Conservation (phyloP, 1,140 invertebrate species). For the Paraescarpia echinospica region DNA sequence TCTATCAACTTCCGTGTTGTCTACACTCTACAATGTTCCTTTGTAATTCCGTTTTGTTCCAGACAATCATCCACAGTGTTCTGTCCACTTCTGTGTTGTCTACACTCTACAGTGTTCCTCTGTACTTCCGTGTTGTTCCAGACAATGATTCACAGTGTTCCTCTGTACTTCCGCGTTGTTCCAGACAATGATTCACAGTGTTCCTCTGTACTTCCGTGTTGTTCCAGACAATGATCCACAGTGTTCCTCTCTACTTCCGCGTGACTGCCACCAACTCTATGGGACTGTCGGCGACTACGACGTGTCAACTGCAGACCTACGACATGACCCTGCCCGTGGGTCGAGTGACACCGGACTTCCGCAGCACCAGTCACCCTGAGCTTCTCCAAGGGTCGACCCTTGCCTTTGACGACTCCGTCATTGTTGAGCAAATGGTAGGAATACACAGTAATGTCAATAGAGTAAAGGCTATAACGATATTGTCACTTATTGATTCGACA, state of each 20-base stretch:
- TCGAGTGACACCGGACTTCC: conserved; percentile 34
- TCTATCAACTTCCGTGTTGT: not conserved
- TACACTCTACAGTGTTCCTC: too few relatives aligned
- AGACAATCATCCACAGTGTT: too few relatives aligned
- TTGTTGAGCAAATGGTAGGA: conserved; percentile 25
- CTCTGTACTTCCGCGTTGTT: too few relatives aligned
- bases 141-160: too few relatives aligned
- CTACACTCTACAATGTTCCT: conserved; percentile 6
- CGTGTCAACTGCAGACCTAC: conserved; percentile 37
- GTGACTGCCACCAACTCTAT: conserved; percentile 35
- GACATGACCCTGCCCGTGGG: conserved; percentile 40
- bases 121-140: too few relatives aligned
- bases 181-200: too few relatives aligned
- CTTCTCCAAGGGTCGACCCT: conserved; percentile 31
- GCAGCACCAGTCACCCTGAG: conserved; percentile 35
- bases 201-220: not conserved
- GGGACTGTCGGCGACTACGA: conserved; percentile 25
- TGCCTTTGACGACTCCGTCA: conserved; percentile 37
- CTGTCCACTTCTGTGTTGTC: too few relatives aligned
- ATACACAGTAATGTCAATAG: not conserved
- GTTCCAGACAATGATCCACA: conserved; percentile 14
- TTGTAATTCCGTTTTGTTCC: conserved; percentile 40
- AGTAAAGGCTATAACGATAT: too few relatives aligned
- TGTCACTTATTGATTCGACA: too few relatives aligned
- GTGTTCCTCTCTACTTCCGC: conserved; percentile 33